Evolutionary conservation across 2,113 vertebrate species (phyloP), one percentile per base, ranked within the genome.

Genomic region (Turdus rufiventris): DNA sequence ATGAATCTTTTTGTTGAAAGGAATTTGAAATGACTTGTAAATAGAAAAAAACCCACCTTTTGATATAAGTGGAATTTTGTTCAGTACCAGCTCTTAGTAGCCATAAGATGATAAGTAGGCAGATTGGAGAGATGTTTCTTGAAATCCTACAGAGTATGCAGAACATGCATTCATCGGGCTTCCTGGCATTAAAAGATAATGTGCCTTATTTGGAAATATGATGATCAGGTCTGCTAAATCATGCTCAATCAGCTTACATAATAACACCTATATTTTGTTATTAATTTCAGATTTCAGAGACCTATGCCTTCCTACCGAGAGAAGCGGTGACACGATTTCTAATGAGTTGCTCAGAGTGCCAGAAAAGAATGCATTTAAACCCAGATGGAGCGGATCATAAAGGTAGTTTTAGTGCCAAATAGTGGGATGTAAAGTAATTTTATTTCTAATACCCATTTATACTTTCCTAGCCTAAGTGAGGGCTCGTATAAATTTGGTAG

Each of bases 301-400:
- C 98, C 97, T 98, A 98, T 97, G 98, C 98, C 96, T 98, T 98
- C 97, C 96, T 98, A 96, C 98, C 98, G 91, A 98, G 98, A 97
- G 98, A 98, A 98, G 98, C 98, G 82, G 98, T 98, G 97, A 98
- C 98, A 95, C 97, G 98, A 70, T 98, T 98, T 97, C 98, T 98
- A 97, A 98, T 98, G 98, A 98, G 98, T 97, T 98, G 98, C 95
- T 98, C 98, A 93, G 98, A 98, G 96, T 98, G 98, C 97, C 98
- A 98, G 98, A 98, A 98, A 97, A 98, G 98, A 98, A 98, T 98
- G 98, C 98, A 98, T 97, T 98, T 98, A 98, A 98, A 98, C 96
- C 98, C 98, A 97, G 98, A 98, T 94, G 98, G 98, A 97, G 97
- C 97, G 2, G 98, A 98, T 96, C 98, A 98, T 96, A 98, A 98